Evolutionary conservation across 1,140 invertebrate species (phyloP), one percentile per base, ranked within the genome.

Genomic region (Drosophila nigrodunni): DNA sequence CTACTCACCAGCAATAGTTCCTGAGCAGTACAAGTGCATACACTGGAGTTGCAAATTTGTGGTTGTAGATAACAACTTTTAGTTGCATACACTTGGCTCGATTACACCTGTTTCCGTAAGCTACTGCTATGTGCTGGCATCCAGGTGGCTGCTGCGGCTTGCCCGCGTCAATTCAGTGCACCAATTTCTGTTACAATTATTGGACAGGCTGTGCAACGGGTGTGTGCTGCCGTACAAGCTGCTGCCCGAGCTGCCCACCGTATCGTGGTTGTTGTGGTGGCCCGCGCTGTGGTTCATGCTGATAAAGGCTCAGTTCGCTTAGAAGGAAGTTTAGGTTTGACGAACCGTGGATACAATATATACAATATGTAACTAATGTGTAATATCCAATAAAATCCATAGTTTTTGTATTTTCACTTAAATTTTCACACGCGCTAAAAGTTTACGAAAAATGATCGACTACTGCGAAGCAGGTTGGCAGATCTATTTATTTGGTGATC

Each of bases 111-210:
- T 46, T 54, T 64, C 54, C 46, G 44, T 54, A 43, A 66, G n/a
- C 34, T 49, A 2, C 41, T 37, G 21, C 3, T 35, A 89, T 85
- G 83, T 85, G 80, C 64, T 90, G 86, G 44, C 59, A 71, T 73
- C 78, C 86, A 21, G 86, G 86, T 50, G 86, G 85, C 60, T 80
- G 66, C 34, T 88, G 83, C 25, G 66, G 64, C n/a, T 21, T 70
- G 9, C 77, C 85, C 13, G 21, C 81, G 0, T 47, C 47, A 10
- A 78, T 88, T 7, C 85, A 88, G 44, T 80, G 78, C 37, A 89
- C 86, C 0, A 85, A 89, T 55, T 88, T 88, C 13, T 90, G 77
- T 58, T 88, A 43, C 25, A 89, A 89, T 7, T 90, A 62, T 54
- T 89, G 81, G 77, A 88, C 85, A 3, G 86, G 86, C 1, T 78